Evolutionary conservation across 1,140 invertebrate species (phyloP).

Genomic region (Macrocentrus cingulum): DNA sequence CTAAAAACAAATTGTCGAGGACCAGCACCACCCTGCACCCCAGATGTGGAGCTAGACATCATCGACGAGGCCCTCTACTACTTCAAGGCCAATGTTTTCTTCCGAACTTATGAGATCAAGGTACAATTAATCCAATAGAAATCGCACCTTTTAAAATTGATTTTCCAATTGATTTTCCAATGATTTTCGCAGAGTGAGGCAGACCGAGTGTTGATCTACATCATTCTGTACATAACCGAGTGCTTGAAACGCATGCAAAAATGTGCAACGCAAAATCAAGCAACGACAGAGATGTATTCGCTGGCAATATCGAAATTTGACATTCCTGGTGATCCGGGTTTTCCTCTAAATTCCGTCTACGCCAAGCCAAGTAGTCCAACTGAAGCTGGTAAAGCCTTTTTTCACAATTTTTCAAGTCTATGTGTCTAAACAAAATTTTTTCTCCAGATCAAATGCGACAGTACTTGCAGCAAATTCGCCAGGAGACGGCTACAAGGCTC

Average conservation of each 20-base stretch:
- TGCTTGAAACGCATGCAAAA: conserved; percentile 94
- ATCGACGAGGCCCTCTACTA: conserved; percentile 97
- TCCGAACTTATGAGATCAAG: conserved; percentile 98
- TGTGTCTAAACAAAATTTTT: not conserved
- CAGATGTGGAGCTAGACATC: conserved; percentile 80
- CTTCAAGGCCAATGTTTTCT: conserved; percentile 99
- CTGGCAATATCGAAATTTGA: conserved; percentile 94
- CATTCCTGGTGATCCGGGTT: conserved; percentile 93
- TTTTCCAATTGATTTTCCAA: not conserved
- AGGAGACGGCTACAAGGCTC: conserved; percentile 90
- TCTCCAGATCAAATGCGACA: conserved; percentile 83
- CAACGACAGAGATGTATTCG: conserved; percentile 93
- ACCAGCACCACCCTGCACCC: conserved; percentile 73
- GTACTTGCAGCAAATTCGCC: conserved; percentile 91
- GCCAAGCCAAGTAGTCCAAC: conserved; percentile 77
- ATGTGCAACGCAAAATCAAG: conserved; percentile 86
- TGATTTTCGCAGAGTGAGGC: conserved; percentile 77
- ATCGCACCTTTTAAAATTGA: not conserved
- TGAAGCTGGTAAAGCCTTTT: conserved; percentile 72
- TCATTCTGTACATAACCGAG: conserved; percentile 98
- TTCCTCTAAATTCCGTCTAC: conserved; percentile 98
- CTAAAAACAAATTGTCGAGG: conserved; percentile 84
- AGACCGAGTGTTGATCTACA: conserved; percentile 95
- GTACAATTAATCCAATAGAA: conserved; percentile 55
- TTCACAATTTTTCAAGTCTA: not conserved